phyloP scores from a whole-genome alignment of 2,113 vertebrate genomes.

The Rhineura floridana region DNA sequence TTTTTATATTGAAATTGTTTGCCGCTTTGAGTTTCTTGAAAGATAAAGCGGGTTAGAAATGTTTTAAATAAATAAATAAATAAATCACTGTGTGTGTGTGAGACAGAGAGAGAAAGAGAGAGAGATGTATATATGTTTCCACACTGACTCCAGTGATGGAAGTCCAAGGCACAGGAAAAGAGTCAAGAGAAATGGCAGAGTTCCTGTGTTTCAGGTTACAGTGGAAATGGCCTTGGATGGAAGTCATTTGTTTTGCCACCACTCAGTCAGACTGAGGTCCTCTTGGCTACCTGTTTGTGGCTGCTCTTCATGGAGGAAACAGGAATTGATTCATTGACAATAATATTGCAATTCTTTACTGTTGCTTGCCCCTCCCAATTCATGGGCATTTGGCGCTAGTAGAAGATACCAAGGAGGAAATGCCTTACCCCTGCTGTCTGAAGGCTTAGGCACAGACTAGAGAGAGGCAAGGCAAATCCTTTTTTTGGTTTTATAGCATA shows the following conservation, averaged over 20 bases:
- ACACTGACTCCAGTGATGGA: neutral
- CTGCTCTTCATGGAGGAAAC: conserved; percentile 60
- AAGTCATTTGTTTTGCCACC: fast-evolving
- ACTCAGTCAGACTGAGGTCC: neutral
- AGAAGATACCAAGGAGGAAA: conserved; percentile 59
- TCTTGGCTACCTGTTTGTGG: conserved; percentile 13
- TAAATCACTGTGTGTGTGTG: too few species aligned
- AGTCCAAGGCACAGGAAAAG: neutral
- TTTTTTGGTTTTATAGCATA: neutral
- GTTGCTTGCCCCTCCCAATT: conserved; percentile 48
- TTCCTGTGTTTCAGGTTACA: fast-evolving
- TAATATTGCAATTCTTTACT: conserved; percentile 62
- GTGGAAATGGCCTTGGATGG: neutral
- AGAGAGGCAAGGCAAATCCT: neutral
- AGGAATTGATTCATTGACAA: conserved; percentile 55
- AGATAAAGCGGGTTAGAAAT: too few species aligned
- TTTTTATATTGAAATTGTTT: too few species aligned
- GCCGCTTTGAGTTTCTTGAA: too few species aligned
- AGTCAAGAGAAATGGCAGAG: neutral
- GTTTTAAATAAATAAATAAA: too few species aligned
- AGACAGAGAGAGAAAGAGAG: too few species aligned
- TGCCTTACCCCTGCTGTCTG: conserved; percentile 42
- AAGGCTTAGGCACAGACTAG: conserved; percentile 6
- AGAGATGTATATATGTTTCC: too few species aligned
- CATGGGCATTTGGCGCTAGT: conserved; percentile 7